Evolutionary conservation across 2,888 invertebrate genomes (phyloP), one percentile per base, ranked within the genome.

Genomic region (Protonemura montana): DNA sequence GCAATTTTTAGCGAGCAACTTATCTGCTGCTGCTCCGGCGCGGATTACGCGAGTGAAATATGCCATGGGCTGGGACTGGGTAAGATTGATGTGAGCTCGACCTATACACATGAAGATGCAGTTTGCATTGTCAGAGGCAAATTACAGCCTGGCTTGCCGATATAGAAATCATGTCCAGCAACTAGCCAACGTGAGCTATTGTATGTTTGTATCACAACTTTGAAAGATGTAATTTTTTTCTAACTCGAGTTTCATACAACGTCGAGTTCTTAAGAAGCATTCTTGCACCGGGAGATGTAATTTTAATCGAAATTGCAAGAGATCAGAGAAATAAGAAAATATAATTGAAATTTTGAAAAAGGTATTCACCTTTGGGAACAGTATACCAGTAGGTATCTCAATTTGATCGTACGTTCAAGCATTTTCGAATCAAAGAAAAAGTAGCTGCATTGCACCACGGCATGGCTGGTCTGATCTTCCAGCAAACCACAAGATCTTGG

Each of bases 281-380:
- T 59, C 59, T 59, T 59, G 59, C 59, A 59, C 59, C 21, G 59
- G 35, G 59, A 59, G 59, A 59, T 7, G 59, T 59, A 59, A 59
- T 59, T 59, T 59, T 59, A 59, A 59, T 59, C 59, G 59, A 59
- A 59, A 59, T 59, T 59, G 59, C 59, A 21, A 59, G 59, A 59
- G 59, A 59, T 59, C 59, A 59, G 59, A 59, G 59, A 59, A 59
- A 59, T 59, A 59, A 59, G 59, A 59, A 59, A 59, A 59, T 59
- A 59, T 59, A 59, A 59, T 59, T 59, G 59, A 59, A 59, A 59
- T 59, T 59, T 59, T 59, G 59, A 59, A 59, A 59, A 59, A 59
- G 59, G 59, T 59, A 59, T 59, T 59, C 59, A 59, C 59, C 59
- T 59, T 59, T 59, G 59, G 59, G 59, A 59, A 59, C 7, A 59